Base-by-base conservation (phyloP, 2,797 vertebrate species). In the Mormyrus hasselquistii region DNA sequence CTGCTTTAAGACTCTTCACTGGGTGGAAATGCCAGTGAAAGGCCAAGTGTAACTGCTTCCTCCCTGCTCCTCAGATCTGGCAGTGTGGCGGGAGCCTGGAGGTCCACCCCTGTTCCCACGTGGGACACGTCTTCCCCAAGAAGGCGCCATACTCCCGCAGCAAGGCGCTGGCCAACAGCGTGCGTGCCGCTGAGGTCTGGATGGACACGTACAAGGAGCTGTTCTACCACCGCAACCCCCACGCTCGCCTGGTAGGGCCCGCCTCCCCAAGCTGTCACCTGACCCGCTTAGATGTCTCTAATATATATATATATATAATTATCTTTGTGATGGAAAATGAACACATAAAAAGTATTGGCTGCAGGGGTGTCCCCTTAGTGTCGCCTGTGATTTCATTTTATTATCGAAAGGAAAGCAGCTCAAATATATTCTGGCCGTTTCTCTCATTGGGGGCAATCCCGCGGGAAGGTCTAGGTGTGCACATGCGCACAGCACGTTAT, bases 71-170 rank as follows among this genome's bases (percentile, higher is more conserved):
- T 59, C 92, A 99, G 98, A 98, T 98, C 92, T 99, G 98, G 98
- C 98, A 99, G 91, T 99, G 98, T 87, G 98, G 98, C 49, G 98
- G 98, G 90, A 97, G 94, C 91, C 96, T 99, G 93, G 98, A 99
- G 94, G 93, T 97, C 91, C 98, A 99, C 93, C 98, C 98, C 0
- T 99, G 98, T 93, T 99, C 97, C 29, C 97, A 97, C 0, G 97
- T 97, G 4, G 97, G 97, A 73, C 97, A 98, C 0, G 92, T 98
- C 69, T 97, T 97, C 92, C 97, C 97, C 76, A 97, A 95, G 89
- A 96, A 96, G 96, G 97, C 97, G 47, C 97, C 97, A 0, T 98
- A 98, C 92, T 97, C 97, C 0, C 95, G 97, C 55, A 94, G 91
- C 91, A 97, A 98, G 92, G 97, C 97, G 53, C 90, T 98, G 94